Evolutionary conservation across 23 tunicate genomes (phyloP), one percentile per base, ranked within the genome.

Genomic region (Ascidia mentula): DNA sequence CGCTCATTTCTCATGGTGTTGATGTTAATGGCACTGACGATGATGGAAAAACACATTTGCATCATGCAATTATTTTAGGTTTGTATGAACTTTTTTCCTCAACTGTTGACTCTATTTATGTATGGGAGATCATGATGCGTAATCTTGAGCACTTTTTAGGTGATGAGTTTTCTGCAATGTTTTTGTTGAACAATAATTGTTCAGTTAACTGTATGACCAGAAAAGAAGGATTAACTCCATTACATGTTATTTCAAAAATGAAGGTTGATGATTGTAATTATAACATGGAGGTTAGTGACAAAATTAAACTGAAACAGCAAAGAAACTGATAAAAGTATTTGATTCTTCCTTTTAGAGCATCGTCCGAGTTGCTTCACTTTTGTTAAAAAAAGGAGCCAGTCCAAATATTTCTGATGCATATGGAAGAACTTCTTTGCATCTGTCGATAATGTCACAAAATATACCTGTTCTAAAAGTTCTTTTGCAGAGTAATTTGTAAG

Each of bases 391-490:
- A 72, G 90, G 90, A 12, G 90, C 80, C 26, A 86, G 79, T 36
- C 90, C 90, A 13, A 86, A 86, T 72, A 28, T 79, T 38, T 39
- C 84, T 31, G 72, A 86, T 37, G 72, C 84, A 1, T 33, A 40
- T 15, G 90, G 90, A 34, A 73, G 80, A 20, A 72, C 90, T 4
- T 45, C 90, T 7, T 72, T 86, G n/a, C 90, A 86, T 72, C 73
- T 79, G n/a, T 73, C 84, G 13, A 35, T 86, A 7, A 9, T 72
- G 20, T 53, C 79, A 13, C 72, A 79, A 73, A 86, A 86, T 38
- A 79, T 86, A 75, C 90, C 90, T 31, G 90, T 86, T 26, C 79
- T 86, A 15, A 86, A 86, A 59, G 28, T 86, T 40, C 72, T 86
- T 8, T 18, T 86, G n/a, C 84, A 79, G 30, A 78, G 79, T 22